Evolutionary conservation across 1,140 invertebrate species (phyloP).

Genomic region (Cardiocondyla obscurior): DNA sequence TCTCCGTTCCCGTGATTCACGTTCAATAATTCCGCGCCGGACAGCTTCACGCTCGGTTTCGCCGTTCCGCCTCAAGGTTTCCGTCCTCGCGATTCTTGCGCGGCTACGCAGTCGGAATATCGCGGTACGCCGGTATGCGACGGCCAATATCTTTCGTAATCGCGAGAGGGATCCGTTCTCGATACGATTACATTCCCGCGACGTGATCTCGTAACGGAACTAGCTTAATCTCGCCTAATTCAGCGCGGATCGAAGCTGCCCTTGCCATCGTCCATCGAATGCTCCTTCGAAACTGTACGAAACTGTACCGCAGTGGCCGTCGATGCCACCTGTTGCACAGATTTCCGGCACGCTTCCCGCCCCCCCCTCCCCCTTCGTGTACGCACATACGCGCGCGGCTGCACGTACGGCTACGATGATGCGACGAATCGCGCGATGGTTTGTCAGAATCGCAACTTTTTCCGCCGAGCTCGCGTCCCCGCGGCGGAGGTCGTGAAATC

Average conservation of each 20-base stretch:
- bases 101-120: neutral
- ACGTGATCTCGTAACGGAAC: neutral
- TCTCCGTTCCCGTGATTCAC: neutral
- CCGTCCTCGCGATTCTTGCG: neutral
- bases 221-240: conserved; percentile 34
- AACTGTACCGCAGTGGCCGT: conserved; percentile 71
- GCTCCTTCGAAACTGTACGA: conserved; percentile 66
- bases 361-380: conserved; percentile 57
- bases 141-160: neutral
- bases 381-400: conserved; percentile 13
- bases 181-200: neutral
- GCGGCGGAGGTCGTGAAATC: neutral
- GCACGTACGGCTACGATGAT: neutral
- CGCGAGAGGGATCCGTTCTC: neutral
- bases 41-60: conserved; percentile 26
- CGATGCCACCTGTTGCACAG: conserved; percentile 80
- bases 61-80: conserved; percentile 21
- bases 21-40: conserved; percentile 32
- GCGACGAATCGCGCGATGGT: conserved; percentile 25
- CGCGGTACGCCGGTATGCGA: neutral
- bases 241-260: conserved; percentile 37
- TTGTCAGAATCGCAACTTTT: conserved; percentile 46
- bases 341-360: conserved; percentile 77
- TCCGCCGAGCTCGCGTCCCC: neutral
- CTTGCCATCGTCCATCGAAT: conserved; percentile 42